A percentile compares a stretch with the other conserved stretches of the same genome.
These are phyloP conservation scores for Poeciliopsis presidionis DNA, from an alignment of 2,797 vertebrate species.

Conservation along the genomic window DNA sequence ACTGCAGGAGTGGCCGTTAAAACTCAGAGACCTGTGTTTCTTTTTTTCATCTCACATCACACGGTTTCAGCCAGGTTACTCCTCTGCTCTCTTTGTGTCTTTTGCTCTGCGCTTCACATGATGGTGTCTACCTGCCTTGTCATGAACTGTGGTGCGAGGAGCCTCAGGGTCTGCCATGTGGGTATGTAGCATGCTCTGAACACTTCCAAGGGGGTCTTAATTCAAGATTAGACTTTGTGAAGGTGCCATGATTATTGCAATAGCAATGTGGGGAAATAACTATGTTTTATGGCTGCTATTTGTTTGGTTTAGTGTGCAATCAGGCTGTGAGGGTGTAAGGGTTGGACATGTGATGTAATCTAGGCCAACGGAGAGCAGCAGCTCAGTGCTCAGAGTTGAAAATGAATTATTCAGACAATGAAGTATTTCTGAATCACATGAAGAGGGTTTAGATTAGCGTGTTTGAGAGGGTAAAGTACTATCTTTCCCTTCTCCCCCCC, in stretches of 20 bases:
- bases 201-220: conserved; percentile 37
- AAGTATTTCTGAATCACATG: conserved; percentile 66
- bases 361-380: conserved; percentile 35
- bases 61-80: conserved; percentile 31
- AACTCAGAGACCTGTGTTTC: conserved; percentile 44
- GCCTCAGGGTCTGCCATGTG: conserved; percentile 51
- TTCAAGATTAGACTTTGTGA: conserved; percentile 18
- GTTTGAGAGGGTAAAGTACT: conserved; percentile 57
- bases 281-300: conserved; percentile 40
- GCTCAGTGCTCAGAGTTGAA: conserved; percentile 54
- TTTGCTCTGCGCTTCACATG: conserved; percentile 29
- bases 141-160: conserved; percentile 26
- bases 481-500: conserved; percentile 31
- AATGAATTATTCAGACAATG: conserved; percentile 70
- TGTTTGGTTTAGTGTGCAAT: conserved; percentile 51
- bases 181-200: conserved; percentile 56
- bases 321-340: conserved; percentile 38
- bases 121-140: conserved; percentile 23
- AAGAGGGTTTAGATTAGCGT: conserved; percentile 62
- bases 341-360: conserved; percentile 52
- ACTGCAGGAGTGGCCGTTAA: conserved; percentile 62
- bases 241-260: conserved; percentile 26
- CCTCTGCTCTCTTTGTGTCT: conserved; percentile 35
- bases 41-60: conserved; percentile 49
- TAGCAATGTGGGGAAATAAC: conserved; percentile 10